Evolutionary conservation across 2,797 vertebrate genomes (phyloP).

Genomic region (Smutsia gigantea): DNA sequence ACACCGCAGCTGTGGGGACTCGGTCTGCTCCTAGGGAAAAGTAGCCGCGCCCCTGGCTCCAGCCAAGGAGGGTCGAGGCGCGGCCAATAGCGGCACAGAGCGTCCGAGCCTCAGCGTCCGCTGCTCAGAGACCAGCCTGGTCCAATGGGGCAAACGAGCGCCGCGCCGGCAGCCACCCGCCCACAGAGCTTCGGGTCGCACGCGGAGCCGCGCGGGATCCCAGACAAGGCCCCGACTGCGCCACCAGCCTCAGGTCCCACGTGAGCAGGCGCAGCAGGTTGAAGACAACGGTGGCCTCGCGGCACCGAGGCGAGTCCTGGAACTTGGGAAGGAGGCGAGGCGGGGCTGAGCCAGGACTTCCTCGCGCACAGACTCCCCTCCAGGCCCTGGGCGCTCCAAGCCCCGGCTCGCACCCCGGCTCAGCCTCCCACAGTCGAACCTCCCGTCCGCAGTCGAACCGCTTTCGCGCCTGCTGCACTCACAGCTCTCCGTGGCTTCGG

Average conservation of each 20-base stretch:
- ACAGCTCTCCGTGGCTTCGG: neutral
- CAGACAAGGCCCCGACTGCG: neutral
- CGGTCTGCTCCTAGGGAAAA: no score
- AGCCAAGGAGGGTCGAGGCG: rapidly evolving
- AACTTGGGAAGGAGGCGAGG: neutral
- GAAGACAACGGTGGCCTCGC: neutral
- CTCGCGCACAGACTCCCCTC: neutral
- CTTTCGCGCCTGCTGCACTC: neutral
- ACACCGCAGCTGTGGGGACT: rapidly evolving
- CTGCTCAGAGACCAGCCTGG: neutral
- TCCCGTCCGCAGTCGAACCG: no score
- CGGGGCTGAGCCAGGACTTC: neutral
- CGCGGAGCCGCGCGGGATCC: neutral
- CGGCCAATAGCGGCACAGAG: rapidly evolving
- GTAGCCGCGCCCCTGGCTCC: rapidly evolving
- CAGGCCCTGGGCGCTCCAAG: neutral
- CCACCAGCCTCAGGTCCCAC: constrained; percentile 19
- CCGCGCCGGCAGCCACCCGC: neutral
- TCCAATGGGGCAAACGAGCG: rapidly evolving
- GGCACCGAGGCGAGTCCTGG: neutral
- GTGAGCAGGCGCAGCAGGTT: neutral
- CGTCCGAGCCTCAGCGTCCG: no score
- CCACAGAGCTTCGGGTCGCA: rapidly evolving
- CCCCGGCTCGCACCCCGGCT: rapidly evolving
- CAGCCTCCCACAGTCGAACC: no score